A percentile compares a stretch with the other conserved stretches of the same genome.
Conservation (phyloP, 2,888 invertebrate species). For the Cheilosia impressa region DNA sequence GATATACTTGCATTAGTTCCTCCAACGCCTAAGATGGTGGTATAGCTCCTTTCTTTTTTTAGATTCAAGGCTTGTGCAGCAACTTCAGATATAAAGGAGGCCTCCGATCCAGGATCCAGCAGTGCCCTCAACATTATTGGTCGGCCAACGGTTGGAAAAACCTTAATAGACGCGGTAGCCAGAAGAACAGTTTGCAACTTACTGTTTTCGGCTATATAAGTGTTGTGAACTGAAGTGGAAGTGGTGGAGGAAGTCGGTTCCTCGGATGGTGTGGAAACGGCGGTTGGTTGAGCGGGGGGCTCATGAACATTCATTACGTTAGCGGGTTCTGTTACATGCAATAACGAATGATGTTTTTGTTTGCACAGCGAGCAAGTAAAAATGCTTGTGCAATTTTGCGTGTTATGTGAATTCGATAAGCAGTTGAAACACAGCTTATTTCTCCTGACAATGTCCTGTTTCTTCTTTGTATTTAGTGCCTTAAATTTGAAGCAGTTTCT, state of each 20-base stretch:
- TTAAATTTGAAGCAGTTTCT: neutral
- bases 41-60: neutral
- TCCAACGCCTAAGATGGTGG: neutral
- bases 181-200: slow-evolving; percentile 17
- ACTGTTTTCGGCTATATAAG: slow-evolving; percentile 15
- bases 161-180: slow-evolving; percentile 17
- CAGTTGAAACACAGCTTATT: too few species aligned
- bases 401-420: neutral
- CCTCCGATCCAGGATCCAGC: neutral
- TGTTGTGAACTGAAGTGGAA: slow-evolving; percentile 5
- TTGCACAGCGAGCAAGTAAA: neutral
- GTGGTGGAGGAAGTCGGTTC: neutral
- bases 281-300: neutral
- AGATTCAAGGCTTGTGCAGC: neutral
- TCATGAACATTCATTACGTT: neutral
- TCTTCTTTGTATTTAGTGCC: neutral
- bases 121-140: neutral
- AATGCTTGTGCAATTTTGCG: slow-evolving; percentile 9
- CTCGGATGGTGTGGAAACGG: neutral
- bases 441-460: neutral
- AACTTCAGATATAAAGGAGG: neutral
- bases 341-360: neutral
- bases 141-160: neutral
- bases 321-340: neutral
- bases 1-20: neutral